Evolutionary conservation across 2,797 vertebrate species (phyloP).

Genomic region (Rhynchotus rufescens): DNA sequence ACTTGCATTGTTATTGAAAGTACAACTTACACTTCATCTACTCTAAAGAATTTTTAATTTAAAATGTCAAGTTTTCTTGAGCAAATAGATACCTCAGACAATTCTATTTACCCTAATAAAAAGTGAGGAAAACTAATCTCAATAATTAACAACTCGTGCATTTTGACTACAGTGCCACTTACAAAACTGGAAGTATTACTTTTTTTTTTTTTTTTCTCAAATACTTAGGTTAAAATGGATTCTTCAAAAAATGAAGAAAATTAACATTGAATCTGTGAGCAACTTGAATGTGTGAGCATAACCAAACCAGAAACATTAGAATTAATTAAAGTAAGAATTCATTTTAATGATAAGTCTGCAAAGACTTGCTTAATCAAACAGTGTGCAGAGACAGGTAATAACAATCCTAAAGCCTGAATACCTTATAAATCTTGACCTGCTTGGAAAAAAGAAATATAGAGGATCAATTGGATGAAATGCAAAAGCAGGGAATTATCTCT

Average conservation of each 20-base stretch:
- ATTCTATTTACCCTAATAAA: background rate
- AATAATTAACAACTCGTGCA: background rate
- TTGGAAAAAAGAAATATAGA: background rate
- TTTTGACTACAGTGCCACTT: background rate
- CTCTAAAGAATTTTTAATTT: background rate
- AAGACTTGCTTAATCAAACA: background rate
- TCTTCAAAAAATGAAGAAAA: background rate
- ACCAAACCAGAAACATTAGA: background rate
- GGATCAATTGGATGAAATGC: background rate
- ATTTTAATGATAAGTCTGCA: background rate
- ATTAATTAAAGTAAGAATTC: background rate
- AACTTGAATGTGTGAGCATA: background rate
- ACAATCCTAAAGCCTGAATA: background rate
- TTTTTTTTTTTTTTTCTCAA: background rate
- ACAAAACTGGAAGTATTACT: background rate
- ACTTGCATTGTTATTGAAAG: background rate
- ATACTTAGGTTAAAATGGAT: background rate
- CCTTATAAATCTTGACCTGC: background rate
- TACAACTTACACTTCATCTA: background rate
- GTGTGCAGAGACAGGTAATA: background rate
- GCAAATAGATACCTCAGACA: background rate
- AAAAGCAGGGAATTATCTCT: conserved; percentile 4
- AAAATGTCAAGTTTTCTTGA: background rate
- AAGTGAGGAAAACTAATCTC: background rate
- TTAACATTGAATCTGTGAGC: background rate